Conservation (phyloP, 2,797 vertebrate genomes). For the Echeneis naucrates region DNA sequence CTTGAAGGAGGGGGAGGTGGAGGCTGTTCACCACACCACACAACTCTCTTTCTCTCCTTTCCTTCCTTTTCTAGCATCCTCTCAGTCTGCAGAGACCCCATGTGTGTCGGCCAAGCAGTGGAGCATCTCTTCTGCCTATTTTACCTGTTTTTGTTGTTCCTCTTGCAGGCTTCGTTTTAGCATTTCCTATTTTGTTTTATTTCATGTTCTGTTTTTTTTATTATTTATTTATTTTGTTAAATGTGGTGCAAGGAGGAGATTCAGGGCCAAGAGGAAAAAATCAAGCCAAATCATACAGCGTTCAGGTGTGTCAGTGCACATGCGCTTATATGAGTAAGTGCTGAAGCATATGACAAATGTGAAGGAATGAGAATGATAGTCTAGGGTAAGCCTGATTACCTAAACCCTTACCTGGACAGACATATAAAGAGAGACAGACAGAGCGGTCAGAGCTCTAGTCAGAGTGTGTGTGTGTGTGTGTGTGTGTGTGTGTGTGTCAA, state of each 20-base stretch:
- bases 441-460: slow-evolving; percentile 5
- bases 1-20: slow-evolving; percentile 51
- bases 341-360: not conserved
- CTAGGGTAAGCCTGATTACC: not conserved
- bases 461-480: slow-evolving; percentile 32
- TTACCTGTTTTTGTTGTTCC: slow-evolving; percentile 64
- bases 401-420: not conserved
- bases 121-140: slow-evolving; percentile 78
- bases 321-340: not conserved
- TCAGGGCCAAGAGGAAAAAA: not conserved
- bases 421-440: slow-evolving; percentile 11
- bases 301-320: not conserved
- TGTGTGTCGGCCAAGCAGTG: slow-evolving; percentile 79
- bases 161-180: slow-evolving; percentile 36
- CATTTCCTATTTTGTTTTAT: slow-evolving; percentile 14
- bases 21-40: slow-evolving; percentile 63
- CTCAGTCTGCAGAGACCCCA: slow-evolving; percentile 76
- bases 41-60: slow-evolving; percentile 65
- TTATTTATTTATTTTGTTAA: not conserved
- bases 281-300: not conserved
- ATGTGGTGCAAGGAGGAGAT: not conserved
- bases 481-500: slow-evolving; percentile 40
- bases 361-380: not conserved
- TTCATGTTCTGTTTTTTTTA: slow-evolving; percentile 7
- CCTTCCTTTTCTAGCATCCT: slow-evolving; percentile 63